A percentile compares a stretch with the other conserved stretches of the same genome.
Conservation (phyloP, 2,888 invertebrate species). For the Belgica antarctica region DNA sequence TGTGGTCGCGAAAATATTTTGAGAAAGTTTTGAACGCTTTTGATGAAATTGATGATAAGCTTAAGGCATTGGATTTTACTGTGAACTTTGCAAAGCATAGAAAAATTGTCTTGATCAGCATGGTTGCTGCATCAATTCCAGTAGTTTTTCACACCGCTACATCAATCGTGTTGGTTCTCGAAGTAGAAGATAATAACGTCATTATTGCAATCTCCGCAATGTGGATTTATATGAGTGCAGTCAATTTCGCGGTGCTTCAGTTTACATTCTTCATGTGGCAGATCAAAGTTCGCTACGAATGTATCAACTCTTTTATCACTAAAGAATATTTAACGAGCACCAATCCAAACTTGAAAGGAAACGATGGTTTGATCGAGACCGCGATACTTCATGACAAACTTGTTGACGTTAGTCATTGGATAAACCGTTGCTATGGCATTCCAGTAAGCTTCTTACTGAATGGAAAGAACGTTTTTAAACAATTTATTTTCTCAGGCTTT, state of each 20-base stretch:
- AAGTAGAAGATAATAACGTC: too few species aligned
- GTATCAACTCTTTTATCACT: not conserved
- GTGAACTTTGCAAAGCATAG: not conserved
- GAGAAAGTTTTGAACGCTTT: not conserved
- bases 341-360: too few species aligned
- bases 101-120: not conserved
- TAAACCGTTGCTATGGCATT: slow-evolving; percentile 21
- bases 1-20: not conserved
- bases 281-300: not conserved
- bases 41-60: not conserved
- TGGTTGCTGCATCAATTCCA: too few species aligned
- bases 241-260: too few species aligned
- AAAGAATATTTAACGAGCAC: too few species aligned
- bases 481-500: not conserved
- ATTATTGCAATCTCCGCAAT: too few species aligned
- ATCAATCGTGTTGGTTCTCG: too few species aligned
- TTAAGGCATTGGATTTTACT: not conserved
- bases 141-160: too few species aligned
- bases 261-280: too few species aligned
- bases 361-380: too few species aligned
- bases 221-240: too few species aligned
- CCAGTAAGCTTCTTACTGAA: slow-evolving; percentile 1
- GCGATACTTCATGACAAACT: slow-evolving; percentile 12
- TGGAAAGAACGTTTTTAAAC: not conserved
- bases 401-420: not conserved